Percentiles rank a stretch among this genome's conserved stretches.
phyloP scores from a whole-genome alignment of 2,113 vertebrate genomes.

The Ophiodon elongatus region DNA sequence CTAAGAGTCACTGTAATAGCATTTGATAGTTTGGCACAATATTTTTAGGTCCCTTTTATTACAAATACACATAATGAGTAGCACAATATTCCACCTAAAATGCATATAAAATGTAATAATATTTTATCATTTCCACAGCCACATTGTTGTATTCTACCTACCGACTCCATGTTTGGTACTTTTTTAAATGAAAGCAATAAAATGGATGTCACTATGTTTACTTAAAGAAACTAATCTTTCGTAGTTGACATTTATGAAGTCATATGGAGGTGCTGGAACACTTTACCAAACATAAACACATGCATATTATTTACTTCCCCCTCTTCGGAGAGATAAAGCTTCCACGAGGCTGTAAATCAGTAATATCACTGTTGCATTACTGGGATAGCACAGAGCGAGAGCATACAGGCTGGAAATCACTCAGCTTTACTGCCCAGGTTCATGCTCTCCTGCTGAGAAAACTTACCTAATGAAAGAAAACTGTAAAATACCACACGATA shows the following conservation, averaged over 20 bases:
- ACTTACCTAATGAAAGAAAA: not conserved
- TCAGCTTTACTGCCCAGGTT: not conserved
- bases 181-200: not conserved
- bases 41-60: not conserved
- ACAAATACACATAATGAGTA: not conserved
- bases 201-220: not conserved
- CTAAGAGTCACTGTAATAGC: not conserved
- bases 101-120: not conserved
- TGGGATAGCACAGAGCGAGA: not conserved
- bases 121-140: not conserved
- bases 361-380: not conserved
- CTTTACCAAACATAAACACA: conserved; percentile 26
- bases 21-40: not conserved
- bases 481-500: not conserved
- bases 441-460: not conserved
- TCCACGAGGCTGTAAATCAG: conserved; percentile 21
- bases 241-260: conserved; percentile 27
- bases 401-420: not conserved
- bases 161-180: not conserved
- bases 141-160: not conserved
- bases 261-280: conserved; percentile 3
- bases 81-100: not conserved
- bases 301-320: conserved; percentile 8
- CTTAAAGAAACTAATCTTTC: conserved; percentile 1
- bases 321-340: not conserved